Evolutionary conservation across 2,797 vertebrate genomes (phyloP), one percentile per base, ranked within the genome.

Genomic region (Leucoraja ocellata): DNA sequence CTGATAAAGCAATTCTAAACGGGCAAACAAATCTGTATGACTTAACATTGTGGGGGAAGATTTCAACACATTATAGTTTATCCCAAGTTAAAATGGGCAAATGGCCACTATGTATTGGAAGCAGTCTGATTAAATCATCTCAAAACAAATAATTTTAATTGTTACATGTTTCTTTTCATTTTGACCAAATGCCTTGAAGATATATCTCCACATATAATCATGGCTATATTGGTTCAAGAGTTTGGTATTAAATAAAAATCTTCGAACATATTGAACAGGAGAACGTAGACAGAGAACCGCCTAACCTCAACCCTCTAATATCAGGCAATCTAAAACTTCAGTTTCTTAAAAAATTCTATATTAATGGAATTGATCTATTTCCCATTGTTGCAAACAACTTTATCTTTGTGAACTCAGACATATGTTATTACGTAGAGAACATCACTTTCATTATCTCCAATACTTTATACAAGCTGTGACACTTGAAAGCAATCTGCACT

Each of bases 61-160:
- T 78, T 32, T 78, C 77, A 78, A 78, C 77, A 77, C 74, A 77
- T 32, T 36, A 78, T 13, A 78, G 10, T 78, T 78, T 13, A 78
- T 78, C n/a, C 21, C 28, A 84, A 25, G 11, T 11, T 81, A 36
- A 9, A 88, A 8, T 54, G 46, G 46, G 46, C 46, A 54, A 54
- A 54, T 54, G 46, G 46, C 46, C 46, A 54, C 46, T 54, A 54
- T 54, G 46, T 54, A 54, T 54, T 54, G 46, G 46, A 54, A 54
- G 4, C 46, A 54, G 46, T 54, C 46, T 25, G 9, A 81, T 54
- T 61, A 84, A 84, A 84, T 61, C 81, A 58, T 84, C 28, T 84
- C 61, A 84, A 84, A 54, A 54, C 46, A 58, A 58, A 54, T 84
- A 58, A 84, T 84, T 84, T 84, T 28, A 84, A 84, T 84, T 84